phyloP scores from a whole-genome alignment of 2,888 invertebrate genomes.

The Tinea semifulvella region DNA sequence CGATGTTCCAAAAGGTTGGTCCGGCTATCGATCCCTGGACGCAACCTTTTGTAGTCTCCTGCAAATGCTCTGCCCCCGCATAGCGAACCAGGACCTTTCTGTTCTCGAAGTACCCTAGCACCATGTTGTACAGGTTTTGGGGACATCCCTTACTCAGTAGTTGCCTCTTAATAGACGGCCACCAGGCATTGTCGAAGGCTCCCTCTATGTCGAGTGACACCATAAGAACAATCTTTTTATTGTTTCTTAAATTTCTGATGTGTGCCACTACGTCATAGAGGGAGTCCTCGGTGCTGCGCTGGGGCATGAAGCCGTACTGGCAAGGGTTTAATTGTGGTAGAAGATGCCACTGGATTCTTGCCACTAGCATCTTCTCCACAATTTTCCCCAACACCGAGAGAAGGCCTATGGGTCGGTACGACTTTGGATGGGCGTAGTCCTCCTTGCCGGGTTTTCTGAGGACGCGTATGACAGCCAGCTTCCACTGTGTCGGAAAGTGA shows the following conservation, averaged over 20 bases:
- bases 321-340: not conserved
- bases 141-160: slow-evolving; percentile 1
- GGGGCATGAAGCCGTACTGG: slow-evolving; percentile 16
- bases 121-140: not conserved
- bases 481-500: too few relatives aligned
- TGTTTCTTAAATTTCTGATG: not conserved
- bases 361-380: too few relatives aligned
- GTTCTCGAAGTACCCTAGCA: slow-evolving; percentile 16
- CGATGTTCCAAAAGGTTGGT: slow-evolving; percentile 20
- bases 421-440: too few relatives aligned
- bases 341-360: slow-evolving; percentile 4
- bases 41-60: slow-evolving; percentile 16
- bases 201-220: slow-evolving; percentile 14
- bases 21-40: slow-evolving; percentile 20
- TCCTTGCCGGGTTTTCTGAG: too few relatives aligned
- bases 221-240: not conserved
- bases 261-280: slow-evolving; percentile 5
- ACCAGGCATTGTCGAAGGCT: slow-evolving; percentile 6
- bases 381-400: too few relatives aligned
- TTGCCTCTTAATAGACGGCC: slow-evolving; percentile 6
- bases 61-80: slow-evolving; percentile 13
- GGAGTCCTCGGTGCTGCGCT: slow-evolving; percentile 14
- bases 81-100: slow-evolving; percentile 17
- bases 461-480: too few relatives aligned
- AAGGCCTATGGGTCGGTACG: too few relatives aligned